Percentiles rank a stretch among this genome's conserved stretches.
Evolutionary conservation across 23 tunicate species (phyloP).

Genomic region (Halocynthia roretzi): DNA sequence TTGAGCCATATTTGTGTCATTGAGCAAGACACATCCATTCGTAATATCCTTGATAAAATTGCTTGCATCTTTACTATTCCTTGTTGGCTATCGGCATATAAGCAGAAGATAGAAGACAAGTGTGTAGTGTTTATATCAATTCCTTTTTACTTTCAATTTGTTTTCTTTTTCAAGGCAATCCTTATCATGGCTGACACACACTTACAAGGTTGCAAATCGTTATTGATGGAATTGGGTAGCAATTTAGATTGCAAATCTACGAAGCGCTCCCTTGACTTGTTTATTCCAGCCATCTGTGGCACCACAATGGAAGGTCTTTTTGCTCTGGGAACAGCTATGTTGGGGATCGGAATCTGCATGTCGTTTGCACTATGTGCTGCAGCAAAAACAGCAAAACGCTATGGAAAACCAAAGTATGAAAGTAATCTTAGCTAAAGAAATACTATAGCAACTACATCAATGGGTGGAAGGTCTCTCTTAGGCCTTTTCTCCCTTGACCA

Average conservation of each 20-base stretch:
- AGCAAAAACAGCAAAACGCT: conserved; percentile 63
- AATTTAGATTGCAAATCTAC: conserved; percentile 31
- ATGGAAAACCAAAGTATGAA: conserved; percentile 21
- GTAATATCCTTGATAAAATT: too few relatives aligned
- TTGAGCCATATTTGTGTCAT: too few relatives aligned
- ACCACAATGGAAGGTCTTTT: conserved; percentile 64
- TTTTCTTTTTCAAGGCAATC: neutral
- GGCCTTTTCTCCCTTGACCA: too few relatives aligned
- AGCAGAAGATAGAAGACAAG: too few relatives aligned
- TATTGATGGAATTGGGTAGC: neutral
- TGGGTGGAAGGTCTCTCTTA: too few relatives aligned
- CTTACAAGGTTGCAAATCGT: neutral
- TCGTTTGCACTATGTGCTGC: conserved; percentile 71
- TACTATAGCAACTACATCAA: neutral
- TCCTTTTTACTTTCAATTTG: neutral
- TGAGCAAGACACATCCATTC: too few relatives aligned
- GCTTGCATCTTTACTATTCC: too few relatives aligned
- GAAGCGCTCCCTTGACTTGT: conserved; percentile 16
- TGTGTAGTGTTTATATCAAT: too few relatives aligned
- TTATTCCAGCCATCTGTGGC: conserved; percentile 39
- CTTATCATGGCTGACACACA: neutral
- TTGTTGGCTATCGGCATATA: too few relatives aligned
- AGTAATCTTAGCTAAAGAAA: neutral
- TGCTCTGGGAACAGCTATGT: conserved; percentile 30
- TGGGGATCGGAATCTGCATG: conserved; percentile 38